Conservation (phyloP, 1,140 invertebrate species). For the Diabrotica undecimpunctata region DNA sequence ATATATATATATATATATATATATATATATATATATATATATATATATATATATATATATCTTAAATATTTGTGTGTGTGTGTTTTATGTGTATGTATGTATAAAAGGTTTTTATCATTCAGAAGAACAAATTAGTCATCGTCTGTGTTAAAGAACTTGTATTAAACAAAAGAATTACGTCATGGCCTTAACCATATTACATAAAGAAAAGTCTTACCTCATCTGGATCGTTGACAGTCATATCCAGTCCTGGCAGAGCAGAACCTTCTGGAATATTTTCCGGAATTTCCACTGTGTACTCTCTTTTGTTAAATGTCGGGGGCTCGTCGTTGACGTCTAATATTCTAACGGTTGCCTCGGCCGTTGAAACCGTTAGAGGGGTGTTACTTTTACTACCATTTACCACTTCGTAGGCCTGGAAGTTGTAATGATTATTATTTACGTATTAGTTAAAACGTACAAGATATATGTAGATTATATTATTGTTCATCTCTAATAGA, state of each 20-base stretch:
- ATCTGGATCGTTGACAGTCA: slow-evolving; percentile 83
- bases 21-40: too few relatives aligned
- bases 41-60: too few relatives aligned
- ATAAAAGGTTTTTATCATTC: too few relatives aligned
- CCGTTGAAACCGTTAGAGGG: slow-evolving; percentile 59
- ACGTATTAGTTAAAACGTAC: too few relatives aligned
- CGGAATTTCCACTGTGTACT: slow-evolving; percentile 75
- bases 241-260: slow-evolving; percentile 75
- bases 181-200: not conserved
- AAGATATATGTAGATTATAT: too few relatives aligned
- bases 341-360: slow-evolving; percentile 78
- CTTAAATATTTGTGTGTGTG: too few relatives aligned
- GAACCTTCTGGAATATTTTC: slow-evolving; percentile 81
- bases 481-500: too few relatives aligned
- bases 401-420: slow-evolving; percentile 69
- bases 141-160: too few relatives aligned
- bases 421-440: not conserved
- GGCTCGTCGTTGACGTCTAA: slow-evolving; percentile 93
- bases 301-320: slow-evolving; percentile 74
- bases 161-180: too few relatives aligned
- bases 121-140: too few relatives aligned
- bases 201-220: slow-evolving; percentile 59
- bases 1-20: too few relatives aligned
- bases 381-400: slow-evolving; percentile 68
- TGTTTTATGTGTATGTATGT: too few relatives aligned